Conservation (phyloP, 2,113 vertebrate genomes). For the Morone saxatilis region DNA sequence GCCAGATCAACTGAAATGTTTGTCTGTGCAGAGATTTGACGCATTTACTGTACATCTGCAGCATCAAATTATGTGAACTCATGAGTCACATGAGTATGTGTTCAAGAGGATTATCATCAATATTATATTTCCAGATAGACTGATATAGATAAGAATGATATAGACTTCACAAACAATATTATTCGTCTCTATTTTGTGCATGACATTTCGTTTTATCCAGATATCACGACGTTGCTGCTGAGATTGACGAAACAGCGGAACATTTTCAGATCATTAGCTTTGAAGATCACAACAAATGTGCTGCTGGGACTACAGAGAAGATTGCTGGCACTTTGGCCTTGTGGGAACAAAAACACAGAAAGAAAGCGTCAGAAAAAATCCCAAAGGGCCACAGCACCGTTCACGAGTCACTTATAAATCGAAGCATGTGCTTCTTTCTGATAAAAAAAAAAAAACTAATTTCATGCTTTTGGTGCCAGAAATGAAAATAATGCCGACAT, state of each 20-base stretch:
- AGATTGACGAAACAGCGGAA: neutral
- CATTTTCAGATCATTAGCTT: neutral
- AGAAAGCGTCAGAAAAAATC: neutral
- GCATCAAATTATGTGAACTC: neutral
- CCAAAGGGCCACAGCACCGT: slow-evolving; percentile 3
- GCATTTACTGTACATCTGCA: neutral
- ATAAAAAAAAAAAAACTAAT: neutral
- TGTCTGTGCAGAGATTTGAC: slow-evolving; percentile 13
- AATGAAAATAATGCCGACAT: neutral
- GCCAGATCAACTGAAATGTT: neutral
- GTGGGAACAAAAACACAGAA: slow-evolving; percentile 8
- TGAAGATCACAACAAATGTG: slow-evolving; percentile 22
- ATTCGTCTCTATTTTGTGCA: neutral
- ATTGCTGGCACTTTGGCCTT: neutral
- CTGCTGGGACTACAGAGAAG: slow-evolving; percentile 2
- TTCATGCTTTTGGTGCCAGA: slow-evolving; percentile 13
- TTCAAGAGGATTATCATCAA: neutral
- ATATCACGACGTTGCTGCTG: neutral
- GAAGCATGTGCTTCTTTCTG: slow-evolving; percentile 1
- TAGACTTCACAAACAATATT: neutral
- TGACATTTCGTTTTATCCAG: slow-evolving; percentile 7
- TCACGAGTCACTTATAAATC: slow-evolving; percentile 9
- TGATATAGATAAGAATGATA: neutral
- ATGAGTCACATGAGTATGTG: neutral
- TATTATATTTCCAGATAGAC: neutral